Base-by-base conservation (phyloP, 2,113 vertebrate species). In the Origma solitaria region DNA sequence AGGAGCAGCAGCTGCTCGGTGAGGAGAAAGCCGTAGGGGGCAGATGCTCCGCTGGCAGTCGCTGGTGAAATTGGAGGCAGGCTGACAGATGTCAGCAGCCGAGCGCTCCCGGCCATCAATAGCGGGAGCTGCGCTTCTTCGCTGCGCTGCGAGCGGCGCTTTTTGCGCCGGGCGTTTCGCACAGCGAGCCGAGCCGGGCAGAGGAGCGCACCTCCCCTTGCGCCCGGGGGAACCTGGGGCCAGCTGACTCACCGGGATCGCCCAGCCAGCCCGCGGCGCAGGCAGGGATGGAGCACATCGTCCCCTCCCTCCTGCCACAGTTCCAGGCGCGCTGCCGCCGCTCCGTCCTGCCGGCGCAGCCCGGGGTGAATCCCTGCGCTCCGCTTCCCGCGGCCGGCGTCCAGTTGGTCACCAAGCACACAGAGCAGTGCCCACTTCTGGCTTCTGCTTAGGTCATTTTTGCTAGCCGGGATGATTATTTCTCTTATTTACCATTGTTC, bases 1-100 rank as follows among this genome's bases (percentile, higher is more conserved):
- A 95, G 83, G 58, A 93, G 50, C 38, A 90, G 76, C 81, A 91
- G 82, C 92, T 85, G 70, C 94, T 95, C 68, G 61, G 81, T 87
- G 75, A 93, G 89, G 79, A 92, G 88, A 78, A 82, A 92, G 86
- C 50, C 33, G 0, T 24, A 62, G 82, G 58, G 75, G 71, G 51
- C 56, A 96, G 82, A 86, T 94, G 38, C 50, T 95, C 44, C 9
- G 44, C 82, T 83, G 82, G 76, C 69, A 62, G 7, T n/a, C 19
- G 19, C 65, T 18, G 51, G 30, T 1, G 3, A 81, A 83, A 84
- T 53, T 7, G 31, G 78, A 75, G 80, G 72, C 73, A 86, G 30
- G 40, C 57, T 78, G 81, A 82, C 20, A 49, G 69, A 61, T 69
- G 47, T 82, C 58, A 61, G 68, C 9, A 21, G 23, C 60, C 22